Base-by-base conservation (phyloP, 2,113 vertebrate species). In the Podocnemis expansa region DNA sequence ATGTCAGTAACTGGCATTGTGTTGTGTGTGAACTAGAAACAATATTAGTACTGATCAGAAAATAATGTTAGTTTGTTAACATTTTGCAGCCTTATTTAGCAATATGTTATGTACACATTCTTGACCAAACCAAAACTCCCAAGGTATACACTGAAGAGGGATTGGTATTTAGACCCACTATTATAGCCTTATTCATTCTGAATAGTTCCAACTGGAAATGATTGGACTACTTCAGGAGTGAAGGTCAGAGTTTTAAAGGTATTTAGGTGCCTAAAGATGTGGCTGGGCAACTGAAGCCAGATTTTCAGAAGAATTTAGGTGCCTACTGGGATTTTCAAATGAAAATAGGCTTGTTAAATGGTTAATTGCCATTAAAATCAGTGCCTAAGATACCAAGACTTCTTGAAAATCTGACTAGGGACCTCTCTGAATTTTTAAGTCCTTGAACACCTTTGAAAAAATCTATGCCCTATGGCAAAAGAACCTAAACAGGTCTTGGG, bases 31-130 rank as follows among this genome's bases (percentile, higher is more conserved):
- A 78, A 93, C 87, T 24, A 24, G 54, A 88, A 93, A 58, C 54
- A 47, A 51, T 60, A 89, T n/a, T 83, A 76, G n/a, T 79, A 12
- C 8, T 24, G 34, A 49, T 41, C 86, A 82, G 87, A 95, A 95
- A 87, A 82, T 63, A 8, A 93, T 93, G 47, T 58, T 79, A 82
- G 76, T 6, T 6, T 73, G 54, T 38, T 85, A 81, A 82, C 54
- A 80, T 94, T 94, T 97, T 93, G 73, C 19, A 54, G 24, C 63
- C 73, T 82, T 92, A 5, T 81, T 97, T 93, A 93, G 70, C 81
- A 85, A 6, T 24, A 4, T 2, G 4, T 85, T n/a, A 70, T 21
- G 19, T 55, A 31, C 51, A 87, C 24, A 47, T 5, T 41, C 87
- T 84, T 55, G 6, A 6, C 80, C 2, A 24, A 85, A 38, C 78